Conservation (phyloP, 35 echinoderm and acorn worm genomes). For the Apostichopus californicus region DNA sequence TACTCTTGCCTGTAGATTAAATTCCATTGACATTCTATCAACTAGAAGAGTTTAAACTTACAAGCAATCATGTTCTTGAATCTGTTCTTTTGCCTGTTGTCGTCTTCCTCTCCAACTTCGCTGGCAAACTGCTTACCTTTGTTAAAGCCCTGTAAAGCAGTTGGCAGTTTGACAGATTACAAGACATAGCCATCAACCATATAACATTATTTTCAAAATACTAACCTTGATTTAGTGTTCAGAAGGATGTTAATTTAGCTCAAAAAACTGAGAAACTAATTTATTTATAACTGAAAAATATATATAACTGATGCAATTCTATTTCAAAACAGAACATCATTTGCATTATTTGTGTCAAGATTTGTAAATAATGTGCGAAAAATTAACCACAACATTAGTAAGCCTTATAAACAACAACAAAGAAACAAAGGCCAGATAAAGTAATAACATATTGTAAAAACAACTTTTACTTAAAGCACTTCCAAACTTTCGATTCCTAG, state of each 20-base stretch:
- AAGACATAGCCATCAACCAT: constrained; percentile 7
- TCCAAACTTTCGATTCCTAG: too few species aligned
- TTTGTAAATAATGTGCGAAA: too few species aligned
- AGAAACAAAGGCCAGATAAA: too few species aligned
- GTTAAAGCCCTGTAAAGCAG: constrained; percentile 53
- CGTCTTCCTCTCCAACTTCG: constrained; percentile 65
- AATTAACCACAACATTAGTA: too few species aligned
- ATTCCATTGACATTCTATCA: neutral
- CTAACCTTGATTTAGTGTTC: neutral
- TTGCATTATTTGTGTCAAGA: too few species aligned
- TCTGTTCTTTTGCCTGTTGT: constrained; percentile 73
- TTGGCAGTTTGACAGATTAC: constrained; percentile 7
- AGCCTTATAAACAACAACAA: too few species aligned
- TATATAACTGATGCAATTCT: too few species aligned
- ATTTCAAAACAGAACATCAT: too few species aligned
- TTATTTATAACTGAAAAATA: too few species aligned
- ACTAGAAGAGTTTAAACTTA: constrained; percentile 27
- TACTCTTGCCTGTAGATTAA: neutral
- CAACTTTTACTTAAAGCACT: too few species aligned
- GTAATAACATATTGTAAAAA: too few species aligned
- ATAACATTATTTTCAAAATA: constrained; percentile 16
- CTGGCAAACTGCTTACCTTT: constrained; percentile 59
- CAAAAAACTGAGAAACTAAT: too few species aligned
- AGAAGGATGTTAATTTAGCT: neutral
- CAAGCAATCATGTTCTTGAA: constrained; percentile 80